phyloP scores from a whole-genome alignment of 2,797 vertebrate species.

The Leuciscus waleckii region DNA sequence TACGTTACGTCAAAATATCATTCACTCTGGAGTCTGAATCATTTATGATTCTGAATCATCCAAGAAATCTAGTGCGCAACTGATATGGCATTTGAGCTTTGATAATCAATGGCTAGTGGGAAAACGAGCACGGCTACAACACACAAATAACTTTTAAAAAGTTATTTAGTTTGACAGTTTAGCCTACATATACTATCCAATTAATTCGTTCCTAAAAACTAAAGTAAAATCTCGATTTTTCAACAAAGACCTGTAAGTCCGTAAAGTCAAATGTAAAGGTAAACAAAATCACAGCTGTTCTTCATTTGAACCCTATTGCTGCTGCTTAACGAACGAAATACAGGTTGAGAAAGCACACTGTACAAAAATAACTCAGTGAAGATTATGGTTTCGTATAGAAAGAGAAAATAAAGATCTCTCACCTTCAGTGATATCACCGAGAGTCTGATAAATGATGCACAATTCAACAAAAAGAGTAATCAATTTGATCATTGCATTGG shows the following conservation, averaged over 20 bases:
- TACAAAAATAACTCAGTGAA: background rate
- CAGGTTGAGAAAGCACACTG: constrained; percentile 47
- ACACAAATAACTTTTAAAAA: background rate
- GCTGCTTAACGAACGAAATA: constrained; percentile 1
- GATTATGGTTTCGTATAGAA: background rate
- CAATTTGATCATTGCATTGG: constrained; percentile 62
- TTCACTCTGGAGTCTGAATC: background rate
- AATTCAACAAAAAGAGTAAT: constrained; percentile 63
- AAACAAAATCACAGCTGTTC: constrained; percentile 69
- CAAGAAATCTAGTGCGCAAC: background rate
- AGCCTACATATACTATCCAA: background rate
- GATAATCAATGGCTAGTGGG: background rate
- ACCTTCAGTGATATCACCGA: constrained; percentile 56
- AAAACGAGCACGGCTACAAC: background rate
- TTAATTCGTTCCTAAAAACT: background rate
- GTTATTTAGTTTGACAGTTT: background rate
- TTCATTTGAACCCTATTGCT: constrained; percentile 60
- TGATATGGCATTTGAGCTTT: background rate
- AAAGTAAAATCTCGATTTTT: background rate
- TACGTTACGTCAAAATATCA: background rate
- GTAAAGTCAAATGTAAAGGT: constrained; percentile 42
- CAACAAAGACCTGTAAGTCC: constrained; percentile 2
- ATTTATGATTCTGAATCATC: constrained; percentile 26
- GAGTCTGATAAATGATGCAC: constrained; percentile 64
- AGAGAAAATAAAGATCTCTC: constrained; percentile 28